These are phyloP conservation scores for Morpho helenor DNA, from an alignment of 2,888 invertebrate species.

Conservation along the genomic window DNA sequence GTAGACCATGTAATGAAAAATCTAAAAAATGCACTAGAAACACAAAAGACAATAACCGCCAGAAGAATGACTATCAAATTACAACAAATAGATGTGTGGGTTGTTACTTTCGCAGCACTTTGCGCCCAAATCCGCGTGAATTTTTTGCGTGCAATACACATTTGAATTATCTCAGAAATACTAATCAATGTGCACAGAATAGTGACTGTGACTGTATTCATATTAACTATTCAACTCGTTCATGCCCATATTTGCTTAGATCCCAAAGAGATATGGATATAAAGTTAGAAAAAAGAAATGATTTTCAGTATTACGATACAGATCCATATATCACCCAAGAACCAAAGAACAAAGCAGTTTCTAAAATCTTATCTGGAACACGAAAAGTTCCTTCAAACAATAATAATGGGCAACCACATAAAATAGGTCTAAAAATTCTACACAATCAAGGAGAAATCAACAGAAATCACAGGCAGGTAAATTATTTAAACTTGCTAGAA, in stretches of 20 bases:
- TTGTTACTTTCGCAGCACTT: conserved; percentile 13
- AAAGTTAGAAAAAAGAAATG: conserved; percentile 29
- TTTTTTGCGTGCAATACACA: conserved; percentile 41
- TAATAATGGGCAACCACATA: not conserved
- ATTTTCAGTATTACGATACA: conserved; percentile 17
- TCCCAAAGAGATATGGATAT: conserved; percentile 24
- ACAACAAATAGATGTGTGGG: conserved; percentile 23
- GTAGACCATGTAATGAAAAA: conserved; percentile 22
- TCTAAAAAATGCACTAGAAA: conserved; percentile 39
- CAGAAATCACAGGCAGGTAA: conserved; percentile 39
- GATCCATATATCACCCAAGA: not conserved
- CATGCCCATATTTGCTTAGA: conserved; percentile 29
- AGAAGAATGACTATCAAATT: conserved; percentile 27
- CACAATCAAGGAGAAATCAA: conserved; percentile 31
- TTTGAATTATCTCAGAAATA: conserved; percentile 29
- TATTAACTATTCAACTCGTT: conserved; percentile 24
- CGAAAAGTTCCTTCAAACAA: not conserved
- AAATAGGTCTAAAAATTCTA: conserved; percentile 5
- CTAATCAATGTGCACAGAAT: conserved; percentile 29
- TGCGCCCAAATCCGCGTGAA: conserved; percentile 19
- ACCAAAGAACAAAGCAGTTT: not conserved
- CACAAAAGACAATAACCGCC: conserved; percentile 1
- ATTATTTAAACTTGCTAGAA: conserved; percentile 10
- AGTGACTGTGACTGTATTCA: conserved; percentile 33
- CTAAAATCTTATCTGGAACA: not conserved